Evolutionary conservation across 2,113 vertebrate genomes (phyloP).

Genomic region (Aix galericulata): DNA sequence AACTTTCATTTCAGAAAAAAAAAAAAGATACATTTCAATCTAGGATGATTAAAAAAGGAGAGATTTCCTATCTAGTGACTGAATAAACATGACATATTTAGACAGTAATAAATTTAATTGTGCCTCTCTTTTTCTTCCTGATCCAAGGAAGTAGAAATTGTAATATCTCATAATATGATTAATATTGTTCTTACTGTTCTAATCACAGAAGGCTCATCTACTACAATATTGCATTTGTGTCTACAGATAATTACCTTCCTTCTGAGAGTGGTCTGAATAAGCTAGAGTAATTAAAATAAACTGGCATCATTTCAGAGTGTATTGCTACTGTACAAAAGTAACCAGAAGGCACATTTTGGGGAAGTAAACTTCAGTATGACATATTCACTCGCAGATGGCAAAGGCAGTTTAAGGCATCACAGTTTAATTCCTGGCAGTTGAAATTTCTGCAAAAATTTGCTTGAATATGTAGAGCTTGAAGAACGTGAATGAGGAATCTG

Average conservation of each 20-base stretch:
- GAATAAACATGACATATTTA: slow-evolving; percentile 67
- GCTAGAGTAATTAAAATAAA: slow-evolving; percentile 72
- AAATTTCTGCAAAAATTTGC: neutral
- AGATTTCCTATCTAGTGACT: slow-evolving; percentile 29
- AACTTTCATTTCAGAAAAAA: neutral
- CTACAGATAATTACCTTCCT: slow-evolving; percentile 71
- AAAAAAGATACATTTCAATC: neutral
- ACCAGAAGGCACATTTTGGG: slow-evolving; percentile 39
- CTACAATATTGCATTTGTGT: slow-evolving; percentile 68
- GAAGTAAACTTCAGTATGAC: slow-evolving; percentile 41
- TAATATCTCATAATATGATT: slow-evolving; percentile 69
- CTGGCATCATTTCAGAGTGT: slow-evolving; percentile 59
- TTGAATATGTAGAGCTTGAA: neutral
- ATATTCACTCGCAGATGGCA: slow-evolving; percentile 51
- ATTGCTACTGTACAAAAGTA: slow-evolving; percentile 47
- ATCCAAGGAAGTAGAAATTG: slow-evolving; percentile 40
- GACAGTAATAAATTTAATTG: slow-evolving; percentile 51
- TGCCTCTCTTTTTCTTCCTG: slow-evolving; percentile 22
- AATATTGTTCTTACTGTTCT: slow-evolving; percentile 70
- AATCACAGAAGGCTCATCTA: slow-evolving; percentile 66
- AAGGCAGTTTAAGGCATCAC: slow-evolving; percentile 25
- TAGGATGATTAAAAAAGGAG: slow-evolving; percentile 17
- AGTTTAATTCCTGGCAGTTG: neutral
- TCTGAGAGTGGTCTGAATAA: slow-evolving; percentile 64
- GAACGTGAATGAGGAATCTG: neutral